Conservation (phyloP, 2,113 vertebrate genomes). For the Melanostigma gelatinosum region DNA sequence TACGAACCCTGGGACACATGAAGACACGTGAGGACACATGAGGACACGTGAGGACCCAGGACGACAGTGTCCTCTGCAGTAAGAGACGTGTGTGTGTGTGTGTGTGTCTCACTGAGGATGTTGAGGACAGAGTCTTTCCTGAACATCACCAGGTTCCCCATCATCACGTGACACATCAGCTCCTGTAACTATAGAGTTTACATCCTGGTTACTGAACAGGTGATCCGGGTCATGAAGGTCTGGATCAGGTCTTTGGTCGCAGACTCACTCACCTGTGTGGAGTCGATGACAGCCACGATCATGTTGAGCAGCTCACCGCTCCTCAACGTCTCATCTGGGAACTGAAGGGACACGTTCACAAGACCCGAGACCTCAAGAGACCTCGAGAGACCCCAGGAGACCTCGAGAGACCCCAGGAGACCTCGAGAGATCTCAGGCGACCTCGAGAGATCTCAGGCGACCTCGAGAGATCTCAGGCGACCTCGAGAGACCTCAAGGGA, state of each 20-base stretch:
- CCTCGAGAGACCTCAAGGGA: not conserved
- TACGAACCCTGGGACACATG: not conserved
- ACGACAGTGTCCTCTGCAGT: not conserved
- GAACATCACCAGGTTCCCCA: constrained; percentile 98
- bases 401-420: rapidly evolving
- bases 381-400: not conserved
- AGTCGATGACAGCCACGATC: constrained; percentile 97
- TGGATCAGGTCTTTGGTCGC: not conserved
- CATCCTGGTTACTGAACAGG: not conserved
- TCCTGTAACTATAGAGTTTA: constrained; percentile 89
- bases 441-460: no score
- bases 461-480: no score
- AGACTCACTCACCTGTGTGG: constrained; percentile 79
- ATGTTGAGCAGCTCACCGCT: constrained; percentile 97
- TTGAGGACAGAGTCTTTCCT: constrained; percentile 97
- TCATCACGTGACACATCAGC: constrained; percentile 98
- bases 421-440: not conserved
- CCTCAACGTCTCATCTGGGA: constrained; percentile 94
- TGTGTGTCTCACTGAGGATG: constrained; percentile 90
- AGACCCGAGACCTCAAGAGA: not conserved
- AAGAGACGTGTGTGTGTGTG: not conserved
- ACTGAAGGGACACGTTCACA: constrained; percentile 77
- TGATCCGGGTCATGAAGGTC: no score
- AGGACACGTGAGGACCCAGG: not conserved
- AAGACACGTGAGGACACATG: not conserved